Percentiles rank a stretch among this genome's conserved stretches.
phyloP scores from a whole-genome alignment of 2,888 invertebrate genomes.

The Ypsolopha scabrella region DNA sequence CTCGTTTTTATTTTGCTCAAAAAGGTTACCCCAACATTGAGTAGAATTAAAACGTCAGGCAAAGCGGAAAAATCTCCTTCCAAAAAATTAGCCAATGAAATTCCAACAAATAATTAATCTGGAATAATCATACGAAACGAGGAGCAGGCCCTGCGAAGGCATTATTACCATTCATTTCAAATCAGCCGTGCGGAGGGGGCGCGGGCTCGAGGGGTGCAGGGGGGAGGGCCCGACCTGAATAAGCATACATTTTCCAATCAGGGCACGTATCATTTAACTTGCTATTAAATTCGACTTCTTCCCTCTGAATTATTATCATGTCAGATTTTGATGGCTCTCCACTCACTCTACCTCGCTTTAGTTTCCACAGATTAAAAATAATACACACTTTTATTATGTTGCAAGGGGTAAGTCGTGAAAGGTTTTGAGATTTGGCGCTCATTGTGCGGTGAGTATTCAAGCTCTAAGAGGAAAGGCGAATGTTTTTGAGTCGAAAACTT shows the following conservation, averaged over 20 bases:
- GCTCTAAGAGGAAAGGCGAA: slow-evolving; percentile 37
- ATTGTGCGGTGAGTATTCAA: slow-evolving; percentile 58
- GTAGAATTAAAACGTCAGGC: slow-evolving; percentile 66
- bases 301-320: slow-evolving; percentile 65
- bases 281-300: slow-evolving; percentile 70
- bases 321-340: slow-evolving; percentile 38
- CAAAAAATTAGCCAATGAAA: slow-evolving; percentile 67
- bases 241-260: slow-evolving; percentile 71
- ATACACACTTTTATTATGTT: slow-evolving; percentile 8
- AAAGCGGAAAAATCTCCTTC: slow-evolving; percentile 66
- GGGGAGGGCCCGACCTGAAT: slow-evolving; percentile 58
- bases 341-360: slow-evolving; percentile 4
- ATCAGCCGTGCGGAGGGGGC: slow-evolving; percentile 53
- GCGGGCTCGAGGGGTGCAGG: slow-evolving; percentile 33
- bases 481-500: slow-evolving; percentile 47
- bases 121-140: slow-evolving; percentile 71
- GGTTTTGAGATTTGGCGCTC: slow-evolving; percentile 24
- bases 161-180: slow-evolving; percentile 71
- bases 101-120: slow-evolving; percentile 70
- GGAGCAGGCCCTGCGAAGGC: slow-evolving; percentile 61
- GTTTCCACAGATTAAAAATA: slow-evolving; percentile 6
- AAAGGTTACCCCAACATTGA: slow-evolving; percentile 33
- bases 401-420: slow-evolving; percentile 1
- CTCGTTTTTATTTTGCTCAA: not conserved
- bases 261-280: slow-evolving; percentile 69